These are phyloP conservation scores for Branchinecta sandiegonensis DNA, from an alignment of 2,888 invertebrate species.

Conservation along the genomic window DNA sequence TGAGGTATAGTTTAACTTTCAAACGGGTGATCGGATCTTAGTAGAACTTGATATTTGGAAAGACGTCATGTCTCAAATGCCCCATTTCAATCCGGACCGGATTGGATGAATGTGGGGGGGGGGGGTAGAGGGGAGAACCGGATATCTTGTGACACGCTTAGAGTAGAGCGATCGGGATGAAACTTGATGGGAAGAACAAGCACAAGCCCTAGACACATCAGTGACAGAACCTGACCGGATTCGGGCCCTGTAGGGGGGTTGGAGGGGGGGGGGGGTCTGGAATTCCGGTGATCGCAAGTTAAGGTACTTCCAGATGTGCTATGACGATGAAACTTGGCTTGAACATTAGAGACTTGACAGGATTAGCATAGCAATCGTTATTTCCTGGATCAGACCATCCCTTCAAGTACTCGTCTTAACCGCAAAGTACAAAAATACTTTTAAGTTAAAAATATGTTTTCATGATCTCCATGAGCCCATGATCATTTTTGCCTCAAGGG, in stretches of 20 bases:
- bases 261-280: neutral
- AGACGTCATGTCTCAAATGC: too few relatives aligned
- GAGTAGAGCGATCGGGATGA: constrained; percentile 8
- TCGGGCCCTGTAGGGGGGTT: neutral
- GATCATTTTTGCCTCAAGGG: too few relatives aligned
- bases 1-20: neutral
- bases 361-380: too few relatives aligned
- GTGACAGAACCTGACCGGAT: neutral
- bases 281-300: too few relatives aligned
- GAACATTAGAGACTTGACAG: too few relatives aligned
- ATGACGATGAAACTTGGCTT: too few relatives aligned
- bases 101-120: neutral
- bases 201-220: constrained; percentile 2
- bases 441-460: too few relatives aligned
- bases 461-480: too few relatives aligned
- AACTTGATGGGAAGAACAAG: neutral
- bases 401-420: too few relatives aligned
- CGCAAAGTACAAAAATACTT: too few relatives aligned
- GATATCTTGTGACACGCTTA: neutral
- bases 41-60: neutral
- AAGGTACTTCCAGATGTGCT: too few relatives aligned
- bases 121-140: neutral
- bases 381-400: too few relatives aligned
- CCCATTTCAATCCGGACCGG: neutral
- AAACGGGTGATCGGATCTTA: constrained; percentile 8